A percentile compares a stretch with the other conserved stretches of the same genome.
These are phyloP conservation scores for Acrobasis consociella DNA, from an alignment of 2,888 invertebrate species.

Conservation along the genomic window DNA sequence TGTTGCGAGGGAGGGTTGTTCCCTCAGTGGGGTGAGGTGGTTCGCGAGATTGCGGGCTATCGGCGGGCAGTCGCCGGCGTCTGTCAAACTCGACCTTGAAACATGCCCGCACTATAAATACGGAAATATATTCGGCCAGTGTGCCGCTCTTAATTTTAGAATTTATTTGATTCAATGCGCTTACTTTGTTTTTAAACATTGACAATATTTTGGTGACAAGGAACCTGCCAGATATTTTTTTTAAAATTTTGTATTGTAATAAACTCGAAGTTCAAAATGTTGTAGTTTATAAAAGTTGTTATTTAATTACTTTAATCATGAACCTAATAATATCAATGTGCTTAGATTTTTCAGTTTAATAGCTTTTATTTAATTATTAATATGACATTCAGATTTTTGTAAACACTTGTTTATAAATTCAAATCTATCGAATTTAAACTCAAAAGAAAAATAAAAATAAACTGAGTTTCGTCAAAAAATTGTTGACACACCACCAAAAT, in stretches of 20 bases:
- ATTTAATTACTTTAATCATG: not conserved
- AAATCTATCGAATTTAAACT: too few species aligned
- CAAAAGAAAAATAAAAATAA: too few species aligned
- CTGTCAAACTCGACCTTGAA: constrained; percentile 77
- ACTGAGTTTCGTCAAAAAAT: not conserved
- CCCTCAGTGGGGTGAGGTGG: constrained; percentile 45
- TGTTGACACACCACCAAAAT: too few species aligned
- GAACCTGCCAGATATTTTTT: constrained; percentile 25
- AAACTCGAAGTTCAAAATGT: constrained; percentile 42
- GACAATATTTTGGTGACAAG: constrained; percentile 26
- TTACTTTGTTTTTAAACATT: constrained; percentile 41
- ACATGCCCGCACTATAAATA: constrained; percentile 71
- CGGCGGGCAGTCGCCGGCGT: constrained; percentile 49
- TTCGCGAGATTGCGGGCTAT: constrained; percentile 66
- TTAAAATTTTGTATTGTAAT: constrained; percentile 15
- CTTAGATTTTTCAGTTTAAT: too few species aligned
- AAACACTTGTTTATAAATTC: too few species aligned
- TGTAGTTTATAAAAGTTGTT: constrained; percentile 24
- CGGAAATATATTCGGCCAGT: constrained; percentile 75
- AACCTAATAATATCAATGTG: too few species aligned
- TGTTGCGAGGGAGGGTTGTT: constrained; percentile 36
- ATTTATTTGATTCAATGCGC: constrained; percentile 46
- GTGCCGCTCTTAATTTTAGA: constrained; percentile 54
- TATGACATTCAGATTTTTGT: too few species aligned
- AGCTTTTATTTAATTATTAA: too few species aligned